Conservation (phyloP, 2,888 invertebrate species). For the Thereva nobilitata region DNA sequence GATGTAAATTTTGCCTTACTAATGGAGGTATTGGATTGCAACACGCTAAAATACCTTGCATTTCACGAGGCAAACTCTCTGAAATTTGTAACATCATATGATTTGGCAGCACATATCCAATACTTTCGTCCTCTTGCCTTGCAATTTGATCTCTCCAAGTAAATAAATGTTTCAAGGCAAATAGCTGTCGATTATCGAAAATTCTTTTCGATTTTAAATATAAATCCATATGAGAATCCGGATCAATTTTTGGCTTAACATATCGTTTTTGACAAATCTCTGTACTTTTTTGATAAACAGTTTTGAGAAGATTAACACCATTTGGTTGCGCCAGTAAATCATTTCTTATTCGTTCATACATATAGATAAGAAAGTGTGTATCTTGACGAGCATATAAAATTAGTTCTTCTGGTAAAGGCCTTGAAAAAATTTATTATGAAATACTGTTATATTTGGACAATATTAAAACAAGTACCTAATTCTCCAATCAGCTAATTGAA, state of each 20-base stretch:
- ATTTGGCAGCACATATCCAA: constrained; percentile 90
- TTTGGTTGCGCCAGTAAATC: constrained; percentile 71
- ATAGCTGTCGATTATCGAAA: constrained; percentile 84
- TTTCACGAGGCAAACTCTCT: constrained; percentile 84
- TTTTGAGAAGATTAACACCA: constrained; percentile 67
- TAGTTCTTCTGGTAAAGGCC: constrained; percentile 82
- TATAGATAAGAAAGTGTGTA: constrained; percentile 91
- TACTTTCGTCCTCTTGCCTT: constrained; percentile 87
- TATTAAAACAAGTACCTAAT: constrained; percentile 62
- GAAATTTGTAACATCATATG: constrained; percentile 93
- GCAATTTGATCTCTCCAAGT: constrained; percentile 88
- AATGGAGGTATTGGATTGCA: constrained; percentile 90
- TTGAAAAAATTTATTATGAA: constrained; percentile 45
- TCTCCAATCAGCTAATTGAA: constrained; percentile 94
- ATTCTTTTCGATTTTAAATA: constrained; percentile 76
- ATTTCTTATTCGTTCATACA: constrained; percentile 79
- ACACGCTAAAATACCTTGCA: constrained; percentile 90
- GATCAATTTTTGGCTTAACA: constrained; percentile 72
- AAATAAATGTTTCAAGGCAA: constrained; percentile 79
- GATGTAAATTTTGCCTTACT: constrained; percentile 61
- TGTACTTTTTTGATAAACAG: constrained; percentile 75
- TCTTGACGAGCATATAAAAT: constrained; percentile 87
- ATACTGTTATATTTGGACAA: neutral
- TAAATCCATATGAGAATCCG: constrained; percentile 74
- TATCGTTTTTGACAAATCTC: constrained; percentile 81